Evolutionary conservation across 2,888 invertebrate genomes (phyloP).

Genomic region (Euplexia lucipara): DNA sequence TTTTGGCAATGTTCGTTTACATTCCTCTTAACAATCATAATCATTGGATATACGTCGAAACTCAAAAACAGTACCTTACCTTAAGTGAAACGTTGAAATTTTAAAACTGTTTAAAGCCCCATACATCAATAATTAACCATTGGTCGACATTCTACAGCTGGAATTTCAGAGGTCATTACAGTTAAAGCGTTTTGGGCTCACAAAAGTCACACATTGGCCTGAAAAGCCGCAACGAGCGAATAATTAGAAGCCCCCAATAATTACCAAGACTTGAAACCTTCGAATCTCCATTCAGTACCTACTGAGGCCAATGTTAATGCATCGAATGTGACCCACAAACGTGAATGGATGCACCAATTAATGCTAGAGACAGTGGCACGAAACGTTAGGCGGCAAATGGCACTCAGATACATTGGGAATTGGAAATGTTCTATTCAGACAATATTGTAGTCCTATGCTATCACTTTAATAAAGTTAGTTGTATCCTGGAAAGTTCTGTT

Average conservation of each 20-base stretch:
- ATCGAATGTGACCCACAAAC: constrained; percentile 48
- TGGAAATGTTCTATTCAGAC: constrained; percentile 61
- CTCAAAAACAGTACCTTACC: neutral
- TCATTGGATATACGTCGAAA: neutral
- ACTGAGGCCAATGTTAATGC: constrained; percentile 51
- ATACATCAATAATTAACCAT: constrained; percentile 12
- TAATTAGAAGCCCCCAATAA: constrained; percentile 38
- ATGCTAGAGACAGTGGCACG: constrained; percentile 41
- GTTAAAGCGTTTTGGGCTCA: constrained; percentile 12
- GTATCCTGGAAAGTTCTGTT: constrained; percentile 35
- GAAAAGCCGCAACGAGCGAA: constrained; percentile 19
- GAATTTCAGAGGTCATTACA: neutral
- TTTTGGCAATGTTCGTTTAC: too few species aligned
- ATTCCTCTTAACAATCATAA: neutral
- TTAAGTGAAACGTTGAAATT: neutral
- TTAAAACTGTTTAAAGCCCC: constrained; percentile 12
- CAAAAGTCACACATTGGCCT: constrained; percentile 27
- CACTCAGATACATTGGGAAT: constrained; percentile 71
- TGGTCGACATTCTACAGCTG: neutral
- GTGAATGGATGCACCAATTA: constrained; percentile 63
- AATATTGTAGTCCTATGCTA: constrained; percentile 47
- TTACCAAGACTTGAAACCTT: constrained; percentile 27
- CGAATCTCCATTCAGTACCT: constrained; percentile 30
- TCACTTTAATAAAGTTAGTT: constrained; percentile 44
- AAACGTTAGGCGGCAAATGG: constrained; percentile 67